Evolutionary conservation across 2,888 invertebrate species (phyloP), one percentile per base, ranked within the genome.

Genomic region (Pseudococcus viburni): DNA sequence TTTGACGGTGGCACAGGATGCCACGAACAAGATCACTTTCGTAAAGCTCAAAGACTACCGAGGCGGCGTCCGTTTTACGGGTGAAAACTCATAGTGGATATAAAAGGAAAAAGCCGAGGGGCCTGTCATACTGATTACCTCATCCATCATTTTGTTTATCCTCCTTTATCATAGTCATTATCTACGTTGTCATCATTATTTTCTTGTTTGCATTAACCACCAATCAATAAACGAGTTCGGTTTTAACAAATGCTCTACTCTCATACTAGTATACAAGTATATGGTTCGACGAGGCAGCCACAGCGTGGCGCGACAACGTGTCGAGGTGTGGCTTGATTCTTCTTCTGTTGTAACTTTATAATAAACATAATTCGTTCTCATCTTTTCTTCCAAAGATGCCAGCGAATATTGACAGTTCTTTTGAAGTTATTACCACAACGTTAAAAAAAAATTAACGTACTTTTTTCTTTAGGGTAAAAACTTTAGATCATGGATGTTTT

Each of bases 101-200:
- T 77, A 80, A 80, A 80, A 80, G 80, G 46, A 80, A 80, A 33
- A 46, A 84, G 51, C 84, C 84, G 51, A 55, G 55, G 26, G 84
- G 51, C 84, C 51, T 51, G 85, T 85, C 85, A 85, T 51, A 33
- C 59, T 85, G 85, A 85, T 85, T 85, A 85, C 85, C 85, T 85
- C 85, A 85, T 85, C 85, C 85, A 85, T 85, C 85, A 85, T 85
- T 85, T 59, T 59, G 59, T 85, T 85, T 85, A 85, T 85, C 59
- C 59, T 80, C 42, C 59, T 85, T 85, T 85, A 85, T 59, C 85
- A 55, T 85, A 51, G 59, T 85, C 59, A 85, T 85, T 85, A 55
- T 85, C 85, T 55, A 55, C 46, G 85, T 85, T 59, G 59, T 85
- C 85, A 85, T 85, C 59, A 85, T 85, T 85, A 85, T 85, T 85